phyloP scores from a whole-genome alignment of 2,113 vertebrate genomes.

The Nibea albiflora region DNA sequence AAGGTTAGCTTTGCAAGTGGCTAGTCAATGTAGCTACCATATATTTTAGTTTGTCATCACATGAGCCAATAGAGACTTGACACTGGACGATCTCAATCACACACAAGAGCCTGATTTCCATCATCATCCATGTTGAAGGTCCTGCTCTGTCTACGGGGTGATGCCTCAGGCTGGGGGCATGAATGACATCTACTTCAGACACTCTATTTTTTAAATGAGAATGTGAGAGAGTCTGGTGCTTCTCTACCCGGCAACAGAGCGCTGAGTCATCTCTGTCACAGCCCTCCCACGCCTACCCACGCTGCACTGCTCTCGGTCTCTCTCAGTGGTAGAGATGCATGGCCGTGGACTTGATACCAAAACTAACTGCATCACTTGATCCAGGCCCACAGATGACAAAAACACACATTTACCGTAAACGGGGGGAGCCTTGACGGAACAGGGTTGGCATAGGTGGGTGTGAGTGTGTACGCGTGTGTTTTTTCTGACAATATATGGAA shows the following conservation, averaged over 20 bases:
- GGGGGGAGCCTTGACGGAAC: constrained; percentile 48
- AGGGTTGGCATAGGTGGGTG: constrained; percentile 53
- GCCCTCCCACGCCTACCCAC: constrained; percentile 75
- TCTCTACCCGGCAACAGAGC: constrained; percentile 74
- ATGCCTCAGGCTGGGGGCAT: not conserved
- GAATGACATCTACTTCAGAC: constrained; percentile 21
- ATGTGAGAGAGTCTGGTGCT: constrained; percentile 42
- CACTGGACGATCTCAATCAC: no score
- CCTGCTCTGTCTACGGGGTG: no score
- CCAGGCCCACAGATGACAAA: constrained; percentile 65
- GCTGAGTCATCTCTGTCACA: constrained; percentile 78
- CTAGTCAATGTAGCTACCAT: not conserved
- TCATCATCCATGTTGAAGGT: no score
- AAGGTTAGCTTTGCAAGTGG: not conserved
- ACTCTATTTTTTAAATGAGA: constrained; percentile 24
- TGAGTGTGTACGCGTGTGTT: constrained; percentile 36
- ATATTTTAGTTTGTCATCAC: no score
- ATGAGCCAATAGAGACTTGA: no score
- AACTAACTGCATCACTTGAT: constrained; percentile 77
- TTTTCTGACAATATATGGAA: constrained; percentile 33
- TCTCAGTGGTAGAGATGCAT: constrained; percentile 59
- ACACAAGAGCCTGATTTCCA: no score
- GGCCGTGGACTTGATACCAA: constrained; percentile 71
- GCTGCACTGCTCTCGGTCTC: constrained; percentile 71
- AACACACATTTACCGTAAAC: constrained; percentile 76